Conservation (phyloP, 2,113 vertebrate species). For the Tychaedon coryphoeus region DNA sequence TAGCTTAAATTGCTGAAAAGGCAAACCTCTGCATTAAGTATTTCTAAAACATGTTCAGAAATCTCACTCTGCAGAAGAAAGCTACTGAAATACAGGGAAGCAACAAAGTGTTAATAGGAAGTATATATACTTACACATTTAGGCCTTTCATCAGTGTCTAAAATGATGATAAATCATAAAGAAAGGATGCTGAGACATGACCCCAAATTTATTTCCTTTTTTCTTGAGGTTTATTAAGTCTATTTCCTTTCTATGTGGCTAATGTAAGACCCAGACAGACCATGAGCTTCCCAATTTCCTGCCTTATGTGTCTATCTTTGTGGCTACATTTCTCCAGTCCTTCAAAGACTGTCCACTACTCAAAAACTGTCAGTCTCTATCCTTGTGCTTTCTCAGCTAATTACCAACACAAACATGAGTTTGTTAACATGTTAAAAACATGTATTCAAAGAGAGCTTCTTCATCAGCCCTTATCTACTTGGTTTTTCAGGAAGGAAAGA, state of each 20-base stretch:
- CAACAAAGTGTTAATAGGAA: background rate
- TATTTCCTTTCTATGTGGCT: background rate
- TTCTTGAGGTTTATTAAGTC: background rate
- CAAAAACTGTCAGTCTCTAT: background rate
- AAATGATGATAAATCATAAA: background rate
- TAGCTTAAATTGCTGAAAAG: background rate
- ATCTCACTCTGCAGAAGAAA: background rate
- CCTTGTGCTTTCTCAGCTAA: background rate
- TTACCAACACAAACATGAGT: background rate
- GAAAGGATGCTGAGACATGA: background rate
- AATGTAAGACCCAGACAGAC: background rate
- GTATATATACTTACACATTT: background rate
- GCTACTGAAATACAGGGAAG: background rate
- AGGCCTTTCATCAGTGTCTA: background rate
- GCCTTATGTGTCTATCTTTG: background rate
- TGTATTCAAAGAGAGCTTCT: background rate
- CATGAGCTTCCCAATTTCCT: background rate
- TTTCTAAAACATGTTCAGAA: background rate
- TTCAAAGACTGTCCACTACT: background rate
- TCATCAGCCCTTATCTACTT: background rate
- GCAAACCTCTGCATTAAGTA: background rate
- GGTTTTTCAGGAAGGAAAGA: background rate
- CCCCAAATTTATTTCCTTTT: background rate
- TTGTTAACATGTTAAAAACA: background rate
- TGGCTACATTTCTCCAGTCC: background rate